Base-by-base conservation (phyloP, 2,888 invertebrate species). In the Parnassius apollo region DNA sequence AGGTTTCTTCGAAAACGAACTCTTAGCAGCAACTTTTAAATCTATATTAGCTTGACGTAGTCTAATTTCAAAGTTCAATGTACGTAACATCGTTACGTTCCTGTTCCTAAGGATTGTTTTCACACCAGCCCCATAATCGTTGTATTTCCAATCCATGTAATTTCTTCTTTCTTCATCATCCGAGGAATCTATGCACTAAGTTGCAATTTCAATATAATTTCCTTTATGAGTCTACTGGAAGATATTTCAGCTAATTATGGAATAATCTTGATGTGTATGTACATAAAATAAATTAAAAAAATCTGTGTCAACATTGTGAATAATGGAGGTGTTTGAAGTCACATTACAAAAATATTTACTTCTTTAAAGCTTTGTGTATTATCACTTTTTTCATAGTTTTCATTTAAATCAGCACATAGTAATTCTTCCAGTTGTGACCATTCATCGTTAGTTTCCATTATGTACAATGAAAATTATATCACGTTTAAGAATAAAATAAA, bases 121-220 rank as follows among this genome's bases (percentile, higher is more conserved):
- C 18, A 96, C 92, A 62, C 93, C 91, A 61, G 92, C 90, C 0
- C 97, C 97, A 76, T 93, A 95, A 65, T 95, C 93, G 73, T 94
- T 94, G 76, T 96, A 96, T 70, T 94, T 95, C 69, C 93, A 91
- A 75, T 95, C 94, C n/a, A 95, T 93, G 75, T 93, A 95, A 83
- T 96, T 94, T 74, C 94, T 93, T 67, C 93, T 94, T 70, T 95
- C 95, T 81, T 97, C 97, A 67, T 97, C 96, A 71, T 97, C 97
- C 0, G 96, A 96, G 0, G 96, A 96, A 79, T 97, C n/a, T n/a
- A n/a, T n/a, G n/a, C n/a, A n/a, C n/a, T n/a, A n/a, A n/a, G n/a
- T n/a, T n/a, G n/a, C n/a, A n/a, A n/a, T n/a, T n/a, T n/a, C n/a
- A n/a, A n/a, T n/a, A n/a, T n/a, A n/a, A n/a, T n/a, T n/a, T n/a